These are phyloP conservation scores for Siniperca undulata DNA, from an alignment of 2,797 vertebrate species.

Conservation along the genomic window DNA sequence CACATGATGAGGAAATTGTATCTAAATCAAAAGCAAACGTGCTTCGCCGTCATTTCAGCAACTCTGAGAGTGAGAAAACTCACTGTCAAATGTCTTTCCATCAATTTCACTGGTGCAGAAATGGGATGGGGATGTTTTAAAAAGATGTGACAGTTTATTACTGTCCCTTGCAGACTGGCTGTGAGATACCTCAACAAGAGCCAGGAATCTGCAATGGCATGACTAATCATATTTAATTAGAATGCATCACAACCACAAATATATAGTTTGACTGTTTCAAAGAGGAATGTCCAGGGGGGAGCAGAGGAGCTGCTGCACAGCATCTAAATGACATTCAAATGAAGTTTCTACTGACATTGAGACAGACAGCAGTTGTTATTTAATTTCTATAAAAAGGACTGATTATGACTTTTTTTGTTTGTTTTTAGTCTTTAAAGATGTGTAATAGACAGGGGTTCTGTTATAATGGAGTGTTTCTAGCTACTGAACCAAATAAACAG, in stretches of 20 bases:
- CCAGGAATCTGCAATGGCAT: slow-evolving; percentile 32
- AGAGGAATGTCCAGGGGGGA: slow-evolving; percentile 16
- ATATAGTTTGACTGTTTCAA: slow-evolving; percentile 40
- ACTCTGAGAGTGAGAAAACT: slow-evolving; percentile 57
- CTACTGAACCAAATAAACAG: background rate
- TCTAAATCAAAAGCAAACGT: slow-evolving; percentile 11
- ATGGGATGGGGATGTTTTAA: slow-evolving; percentile 60
- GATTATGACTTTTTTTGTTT: background rate
- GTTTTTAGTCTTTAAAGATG: background rate
- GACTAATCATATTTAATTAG: slow-evolving; percentile 70
- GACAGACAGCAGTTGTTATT: background rate
- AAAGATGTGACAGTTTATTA: slow-evolving; percentile 56
- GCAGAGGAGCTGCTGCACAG: background rate
- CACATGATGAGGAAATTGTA: background rate
- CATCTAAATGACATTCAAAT: slow-evolving; percentile 20
- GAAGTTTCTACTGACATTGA: background rate
- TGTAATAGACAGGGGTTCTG: background rate
- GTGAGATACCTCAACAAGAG: slow-evolving; percentile 43
- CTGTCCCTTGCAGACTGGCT: slow-evolving; percentile 37
- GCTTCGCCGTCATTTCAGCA: slow-evolving; percentile 37
- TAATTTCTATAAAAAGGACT: slow-evolving; percentile 10
- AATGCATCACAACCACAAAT: slow-evolving; percentile 51
- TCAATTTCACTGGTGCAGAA: slow-evolving; percentile 67
- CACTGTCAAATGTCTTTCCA: slow-evolving; percentile 58
- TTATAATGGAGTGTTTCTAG: background rate